Base-by-base conservation (phyloP, 2,888 invertebrate genomes). In the Exocentrus adspersus region DNA sequence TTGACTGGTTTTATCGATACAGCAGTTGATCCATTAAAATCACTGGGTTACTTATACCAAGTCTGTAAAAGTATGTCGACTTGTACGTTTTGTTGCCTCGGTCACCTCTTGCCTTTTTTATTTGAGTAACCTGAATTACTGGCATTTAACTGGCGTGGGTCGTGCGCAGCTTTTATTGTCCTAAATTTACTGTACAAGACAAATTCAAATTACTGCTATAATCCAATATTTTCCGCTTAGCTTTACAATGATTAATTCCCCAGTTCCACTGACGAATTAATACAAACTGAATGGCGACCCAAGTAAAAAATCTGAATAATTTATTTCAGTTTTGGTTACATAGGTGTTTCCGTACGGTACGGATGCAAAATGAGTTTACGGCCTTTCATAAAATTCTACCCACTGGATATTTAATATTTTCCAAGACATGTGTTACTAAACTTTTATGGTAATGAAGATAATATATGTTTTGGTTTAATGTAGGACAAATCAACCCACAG, bases 401-500 rank as follows among this genome's bases (percentile, higher is more conserved):
- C 24, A 51, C 32, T 51, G 7, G n/a, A 9, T 24, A n/a, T 12
- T 50, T 37, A 37, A 51, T 16, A 32, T 5, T 32, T n/a, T 51
- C 30, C 51, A 17, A 51, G 28, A 12, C 32, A 32, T 32, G 20
- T 30, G 37, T 51, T n/a, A 17, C 17, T 19, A 30, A 51, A 51
- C 32, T 4, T 30, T 32, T 17, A 51, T 32, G 51, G 32, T 37
- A 28, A 37, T 51, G 51, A 6, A 51, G 19, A 37, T 24, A 24
- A 50, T 32, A 10, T 32, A 32, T 32, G 28, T 30, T 37, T 37
- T n/a, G n/a, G 32, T 19, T 37, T 19, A 51, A 51, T 51, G 51
- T 51, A 32, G 51, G 51, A 30, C 51, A 51, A 51, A 32, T 51
- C 51, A 51, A 51, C 51, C 51, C 51, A 51, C 51, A 6, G 17